Evolutionary conservation across 2,113 vertebrate species (phyloP).

Genomic region (Tetrao urogallus): DNA sequence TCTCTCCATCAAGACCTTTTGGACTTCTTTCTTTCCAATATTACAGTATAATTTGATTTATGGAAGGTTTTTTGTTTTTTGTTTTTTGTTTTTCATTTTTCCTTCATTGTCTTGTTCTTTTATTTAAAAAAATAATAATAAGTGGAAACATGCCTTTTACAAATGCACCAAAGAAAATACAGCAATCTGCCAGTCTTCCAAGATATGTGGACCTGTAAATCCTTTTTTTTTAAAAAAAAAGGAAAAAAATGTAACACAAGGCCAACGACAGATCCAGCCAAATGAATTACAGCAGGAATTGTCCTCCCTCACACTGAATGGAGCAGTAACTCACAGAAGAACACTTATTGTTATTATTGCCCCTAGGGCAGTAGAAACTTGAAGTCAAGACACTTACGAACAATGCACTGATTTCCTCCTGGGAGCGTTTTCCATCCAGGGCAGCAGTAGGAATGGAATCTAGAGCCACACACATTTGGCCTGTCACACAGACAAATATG

Average conservation of each 20-base stretch:
- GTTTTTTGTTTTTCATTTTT: background rate
- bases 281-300: background rate
- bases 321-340: background rate
- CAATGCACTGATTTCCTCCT: slow-evolving; percentile 83
- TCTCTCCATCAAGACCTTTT: background rate
- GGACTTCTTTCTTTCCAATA: background rate
- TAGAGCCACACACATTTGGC: slow-evolving; percentile 85
- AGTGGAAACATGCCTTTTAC: accelerated
- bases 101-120: accelerated
- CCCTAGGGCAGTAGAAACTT: background rate
- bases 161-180: background rate
- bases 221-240: background rate
- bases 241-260: background rate
- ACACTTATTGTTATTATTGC: background rate
- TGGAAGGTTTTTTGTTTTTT: background rate
- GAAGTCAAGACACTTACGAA: slow-evolving; percentile 79
- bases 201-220: background rate
- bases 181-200: background rate
- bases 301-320: background rate
- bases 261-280: background rate
- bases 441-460: slow-evolving; percentile 83
- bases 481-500: slow-evolving; percentile 61
- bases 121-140: background rate
- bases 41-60: background rate
- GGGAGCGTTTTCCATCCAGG: slow-evolving; percentile 83